phyloP scores from a whole-genome alignment of 2,113 vertebrate genomes.

The Xiphias gladius region DNA sequence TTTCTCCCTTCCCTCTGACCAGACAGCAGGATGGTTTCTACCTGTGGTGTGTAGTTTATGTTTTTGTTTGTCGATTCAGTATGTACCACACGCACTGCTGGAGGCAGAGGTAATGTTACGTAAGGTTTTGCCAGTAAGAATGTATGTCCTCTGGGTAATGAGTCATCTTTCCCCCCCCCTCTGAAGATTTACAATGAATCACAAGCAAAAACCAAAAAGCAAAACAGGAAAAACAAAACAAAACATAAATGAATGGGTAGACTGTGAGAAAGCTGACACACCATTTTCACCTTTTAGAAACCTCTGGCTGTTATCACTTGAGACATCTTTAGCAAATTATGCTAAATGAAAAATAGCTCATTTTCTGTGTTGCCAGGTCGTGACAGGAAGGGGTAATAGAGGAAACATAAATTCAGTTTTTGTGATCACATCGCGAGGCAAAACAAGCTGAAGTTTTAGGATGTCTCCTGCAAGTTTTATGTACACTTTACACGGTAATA shows the following conservation, averaged over 20 bases:
- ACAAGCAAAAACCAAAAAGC: not conserved
- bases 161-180: not conserved
- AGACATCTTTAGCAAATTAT: conserved; percentile 48
- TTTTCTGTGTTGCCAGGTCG: conserved; percentile 42
- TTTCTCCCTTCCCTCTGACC: conserved; percentile 11
- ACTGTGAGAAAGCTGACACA: conserved; percentile 19
- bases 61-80: conserved; percentile 22
- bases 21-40: conserved; percentile 24
- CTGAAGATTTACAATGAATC: conserved; percentile 20
- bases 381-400: conserved; percentile 34
- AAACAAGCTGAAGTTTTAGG: conserved; percentile 34
- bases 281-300: conserved; percentile 1
- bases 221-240: not conserved
- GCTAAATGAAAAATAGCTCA: conserved; percentile 47
- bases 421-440: conserved; percentile 26
- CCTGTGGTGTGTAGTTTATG: conserved; percentile 46
- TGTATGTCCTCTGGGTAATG: conserved; percentile 26
- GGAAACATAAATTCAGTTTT: conserved; percentile 37
- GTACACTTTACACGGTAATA: conserved; percentile 34
- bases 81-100: conserved; percentile 1
- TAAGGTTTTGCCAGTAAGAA: conserved; percentile 35
- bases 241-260: not conserved
- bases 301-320: conserved; percentile 24
- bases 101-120: conserved; percentile 46
- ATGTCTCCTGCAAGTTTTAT: conserved; percentile 38